Conservation (phyloP, 2,888 invertebrate species). For the Amphimallon solstitiale region DNA sequence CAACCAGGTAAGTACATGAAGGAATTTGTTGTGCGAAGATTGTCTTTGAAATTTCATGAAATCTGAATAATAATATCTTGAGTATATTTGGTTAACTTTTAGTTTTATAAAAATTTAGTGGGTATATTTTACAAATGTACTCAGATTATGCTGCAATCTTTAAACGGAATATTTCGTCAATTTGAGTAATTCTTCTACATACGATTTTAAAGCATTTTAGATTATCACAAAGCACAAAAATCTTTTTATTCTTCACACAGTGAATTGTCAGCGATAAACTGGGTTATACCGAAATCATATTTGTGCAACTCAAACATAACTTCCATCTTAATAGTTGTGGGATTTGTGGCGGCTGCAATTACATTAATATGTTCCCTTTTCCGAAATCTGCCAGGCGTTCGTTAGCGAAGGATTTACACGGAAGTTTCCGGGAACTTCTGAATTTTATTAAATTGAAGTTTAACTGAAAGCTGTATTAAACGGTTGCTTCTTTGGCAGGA, state of each 20-base stretch:
- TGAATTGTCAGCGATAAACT: slow-evolving; percentile 16
- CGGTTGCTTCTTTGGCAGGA: background rate
- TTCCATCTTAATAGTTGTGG: slow-evolving; percentile 27
- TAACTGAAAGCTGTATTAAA: slow-evolving; percentile 26
- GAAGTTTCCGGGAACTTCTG: slow-evolving; percentile 12
- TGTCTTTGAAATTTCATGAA: too few species aligned
- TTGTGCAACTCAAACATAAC: slow-evolving; percentile 25
- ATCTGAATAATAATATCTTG: too few species aligned
- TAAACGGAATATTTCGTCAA: too few species aligned
- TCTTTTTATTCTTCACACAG: background rate
- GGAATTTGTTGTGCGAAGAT: too few species aligned
- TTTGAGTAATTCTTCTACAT: too few species aligned
- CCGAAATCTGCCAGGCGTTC: slow-evolving; percentile 28
- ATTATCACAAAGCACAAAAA: background rate
- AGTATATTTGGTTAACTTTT: too few species aligned
- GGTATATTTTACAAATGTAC: too few species aligned
- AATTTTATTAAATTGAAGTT: slow-evolving; percentile 33
- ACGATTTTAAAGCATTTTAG: too few species aligned
- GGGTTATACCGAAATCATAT: slow-evolving; percentile 8
- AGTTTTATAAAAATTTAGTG: too few species aligned
- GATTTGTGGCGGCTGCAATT: slow-evolving; percentile 27
- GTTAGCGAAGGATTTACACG: slow-evolving; percentile 25
- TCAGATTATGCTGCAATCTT: too few species aligned
- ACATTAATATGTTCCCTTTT: slow-evolving; percentile 24
- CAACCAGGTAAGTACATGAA: too few species aligned